phyloP scores from a whole-genome alignment of 1,140 invertebrate species.

The Euwallacea similis region DNA sequence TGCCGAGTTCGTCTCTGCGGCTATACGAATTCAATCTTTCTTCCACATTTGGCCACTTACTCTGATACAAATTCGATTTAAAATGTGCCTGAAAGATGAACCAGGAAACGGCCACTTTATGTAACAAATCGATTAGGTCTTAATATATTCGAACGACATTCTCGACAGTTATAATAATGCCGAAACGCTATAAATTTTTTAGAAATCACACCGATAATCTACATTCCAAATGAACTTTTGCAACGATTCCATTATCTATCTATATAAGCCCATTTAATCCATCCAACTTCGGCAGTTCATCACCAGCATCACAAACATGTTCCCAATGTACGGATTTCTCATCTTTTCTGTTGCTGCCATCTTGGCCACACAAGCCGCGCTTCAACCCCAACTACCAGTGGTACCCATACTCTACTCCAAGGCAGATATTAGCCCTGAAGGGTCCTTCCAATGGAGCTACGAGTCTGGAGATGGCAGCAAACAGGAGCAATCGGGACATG shows the following conservation, averaged over 20 bases:
- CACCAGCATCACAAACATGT: background rate
- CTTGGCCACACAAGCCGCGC: too few species aligned
- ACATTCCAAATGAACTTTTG: background rate
- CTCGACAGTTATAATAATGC: background rate
- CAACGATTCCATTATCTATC: background rate
- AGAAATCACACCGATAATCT: background rate
- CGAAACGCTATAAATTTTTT: background rate
- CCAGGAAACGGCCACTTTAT: background rate
- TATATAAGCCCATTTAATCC: background rate
- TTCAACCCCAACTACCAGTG: background rate
- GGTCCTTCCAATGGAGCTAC: constrained; percentile 26
- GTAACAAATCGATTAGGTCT: background rate
- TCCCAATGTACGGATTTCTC: background rate
- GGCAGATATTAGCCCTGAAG: constrained; percentile 17
- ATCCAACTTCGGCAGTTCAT: too few species aligned
- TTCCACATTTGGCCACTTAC: too few species aligned
- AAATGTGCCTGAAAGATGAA: too few species aligned
- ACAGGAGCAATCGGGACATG: constrained; percentile 19
- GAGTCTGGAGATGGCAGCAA: constrained; percentile 29
- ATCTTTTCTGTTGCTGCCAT: too few species aligned
- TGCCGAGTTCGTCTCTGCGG: too few species aligned
- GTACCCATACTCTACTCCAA: constrained; percentile 8
- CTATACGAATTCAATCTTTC: too few species aligned
- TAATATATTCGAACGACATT: background rate
- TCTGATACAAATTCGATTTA: too few species aligned